These are phyloP conservation scores for Brachionus koreanus DNA, from an alignment of 1,140 invertebrate species.

Conservation along the genomic window DNA sequence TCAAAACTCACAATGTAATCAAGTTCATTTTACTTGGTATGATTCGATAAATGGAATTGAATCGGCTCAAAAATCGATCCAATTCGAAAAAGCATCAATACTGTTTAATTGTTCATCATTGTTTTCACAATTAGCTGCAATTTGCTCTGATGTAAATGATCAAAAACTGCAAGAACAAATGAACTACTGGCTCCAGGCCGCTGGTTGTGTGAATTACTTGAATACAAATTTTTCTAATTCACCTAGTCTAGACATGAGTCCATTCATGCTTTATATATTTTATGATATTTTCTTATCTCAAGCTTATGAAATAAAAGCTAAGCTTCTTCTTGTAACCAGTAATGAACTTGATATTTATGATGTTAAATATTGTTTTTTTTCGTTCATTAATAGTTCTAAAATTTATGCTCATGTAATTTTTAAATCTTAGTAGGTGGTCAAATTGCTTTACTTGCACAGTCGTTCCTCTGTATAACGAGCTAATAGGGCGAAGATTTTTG, in stretches of 20 bases:
- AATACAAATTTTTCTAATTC: constrained; percentile 92
- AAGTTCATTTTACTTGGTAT: constrained; percentile 59
- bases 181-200: constrained; percentile 78
- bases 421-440: background rate
- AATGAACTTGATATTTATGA: background rate
- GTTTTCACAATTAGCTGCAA: constrained; percentile 83
- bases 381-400: background rate
- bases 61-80: constrained; percentile 83
- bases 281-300: constrained; percentile 43
- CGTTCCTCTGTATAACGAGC: no score
- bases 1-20: constrained; percentile 52
- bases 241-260: constrained; percentile 85
- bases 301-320: constrained; percentile 43
- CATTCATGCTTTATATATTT: constrained; percentile 67
- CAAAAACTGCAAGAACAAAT: constrained; percentile 52
- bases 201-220: constrained; percentile 83
- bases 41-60: constrained; percentile 74
- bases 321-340: background rate
- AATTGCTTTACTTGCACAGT: background rate
- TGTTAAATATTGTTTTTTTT: background rate
- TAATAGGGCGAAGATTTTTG: no score
- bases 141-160: constrained; percentile 48
- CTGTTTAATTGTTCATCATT: constrained; percentile 89
- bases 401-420: constrained; percentile 41
- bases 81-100: constrained; percentile 90